Evolutionary conservation across 2,888 invertebrate genomes (phyloP), one percentile per base, ranked within the genome.

Genomic region (Meghimatium bilineatum): DNA sequence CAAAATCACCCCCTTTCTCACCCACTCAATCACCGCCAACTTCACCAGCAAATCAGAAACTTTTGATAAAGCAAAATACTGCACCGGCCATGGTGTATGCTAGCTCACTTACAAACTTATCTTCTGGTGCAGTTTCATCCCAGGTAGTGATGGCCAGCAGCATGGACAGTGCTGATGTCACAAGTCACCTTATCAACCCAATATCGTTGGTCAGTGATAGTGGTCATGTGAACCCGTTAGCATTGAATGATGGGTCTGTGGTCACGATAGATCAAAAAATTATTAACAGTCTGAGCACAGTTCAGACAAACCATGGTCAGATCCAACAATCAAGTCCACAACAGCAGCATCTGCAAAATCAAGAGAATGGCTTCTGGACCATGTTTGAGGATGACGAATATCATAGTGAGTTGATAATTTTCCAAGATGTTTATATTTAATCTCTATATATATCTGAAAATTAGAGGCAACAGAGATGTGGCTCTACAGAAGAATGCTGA

Each of bases 361-460:
- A 86, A 87, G 88, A 90, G 81, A 89, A 88, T 75, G 87, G 85
- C 63, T 89, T 90, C 60, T 92, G 92, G 92, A 90, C 92, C 17
- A 90, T 90, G 74, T 92, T 92, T 89, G 91, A 92, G 63, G 91
- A 92, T 80, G 91, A 92, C 36, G 91, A 92, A 83, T 88, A 86
- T 85, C 90, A 91, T 84, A 88, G 91, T 91, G 83, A 87, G 85
- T 82, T 71, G 36, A 56, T 56, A 23, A 44, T 12, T 44, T 44
- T 44, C 44, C n/a, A n/a, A n/a, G n/a, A n/a, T n/a, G n/a, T n/a
- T n/a, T n/a, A n/a, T n/a, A n/a, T n/a, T n/a, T n/a, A n/a, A n/a
- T n/a, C n/a, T n/a, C n/a, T n/a, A n/a, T n/a, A n/a, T n/a, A n/a
- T n/a, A n/a, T n/a, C n/a, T n/a, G n/a, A n/a, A n/a, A n/a, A n/a